Evolutionary conservation across 2,113 vertebrate genomes (phyloP).

Genomic region (Emydura subglobosa): DNA sequence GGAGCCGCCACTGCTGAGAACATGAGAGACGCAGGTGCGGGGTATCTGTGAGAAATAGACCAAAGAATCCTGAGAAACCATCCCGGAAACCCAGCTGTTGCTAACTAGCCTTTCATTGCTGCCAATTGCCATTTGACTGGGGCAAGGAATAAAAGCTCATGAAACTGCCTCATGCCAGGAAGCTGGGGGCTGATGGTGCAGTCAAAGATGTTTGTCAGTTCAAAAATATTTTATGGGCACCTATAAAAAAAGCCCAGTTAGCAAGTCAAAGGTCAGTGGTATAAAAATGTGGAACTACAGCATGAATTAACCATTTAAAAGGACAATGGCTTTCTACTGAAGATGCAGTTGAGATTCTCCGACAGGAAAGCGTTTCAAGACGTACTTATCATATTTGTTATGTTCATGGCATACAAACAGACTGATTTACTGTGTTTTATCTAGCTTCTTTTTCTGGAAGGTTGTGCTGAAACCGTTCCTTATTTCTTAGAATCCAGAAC

Average conservation of each 20-base stretch:
- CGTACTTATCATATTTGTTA: not conserved
- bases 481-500: not conserved
- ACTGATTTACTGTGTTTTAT: too few relatives aligned
- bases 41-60: fast-evolving
- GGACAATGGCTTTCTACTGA: not conserved
- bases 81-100: not conserved
- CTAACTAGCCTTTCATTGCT: not conserved
- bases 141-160: not conserved
- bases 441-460: not conserved
- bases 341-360: not conserved
- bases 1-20: not conserved
- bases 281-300: not conserved
- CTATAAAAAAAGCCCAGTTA: not conserved
- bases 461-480: not conserved
- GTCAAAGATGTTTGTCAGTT: not conserved
- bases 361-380: not conserved
- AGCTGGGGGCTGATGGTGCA: not conserved
- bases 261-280: not conserved
- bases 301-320: not conserved
- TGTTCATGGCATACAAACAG: not conserved
- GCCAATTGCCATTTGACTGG: not conserved
- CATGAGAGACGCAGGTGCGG: not conserved
- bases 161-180: not conserved
- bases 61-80: not conserved
- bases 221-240: not conserved